Evolutionary conservation across 1,140 invertebrate genomes (phyloP).

Genomic region (Anastrepha ludens): DNA sequence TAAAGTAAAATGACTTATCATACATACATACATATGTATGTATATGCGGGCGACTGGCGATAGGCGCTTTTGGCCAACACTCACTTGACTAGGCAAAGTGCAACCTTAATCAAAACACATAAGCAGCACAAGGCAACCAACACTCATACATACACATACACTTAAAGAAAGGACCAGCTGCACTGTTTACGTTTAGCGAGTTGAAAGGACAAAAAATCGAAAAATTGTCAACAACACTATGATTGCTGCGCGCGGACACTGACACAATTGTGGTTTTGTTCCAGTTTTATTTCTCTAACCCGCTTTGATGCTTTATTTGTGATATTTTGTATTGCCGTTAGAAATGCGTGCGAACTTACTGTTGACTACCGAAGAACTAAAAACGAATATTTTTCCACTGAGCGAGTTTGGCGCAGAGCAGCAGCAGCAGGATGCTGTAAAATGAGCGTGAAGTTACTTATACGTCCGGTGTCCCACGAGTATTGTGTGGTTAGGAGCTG

Average conservation of each 20-base stretch:
- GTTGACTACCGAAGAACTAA: conserved; percentile 33
- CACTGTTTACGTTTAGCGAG: not conserved
- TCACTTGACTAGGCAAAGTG: not conserved
- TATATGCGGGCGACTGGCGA: not conserved
- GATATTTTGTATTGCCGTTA: not conserved
- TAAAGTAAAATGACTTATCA: not conserved
- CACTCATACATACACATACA: not conserved
- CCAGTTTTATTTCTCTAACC: not conserved
- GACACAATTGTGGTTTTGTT: conserved; percentile 1
- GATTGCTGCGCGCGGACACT: not conserved
- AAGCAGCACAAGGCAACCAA: not conserved
- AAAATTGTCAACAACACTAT: too few species aligned
- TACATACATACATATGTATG: not conserved
- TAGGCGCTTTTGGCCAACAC: not conserved
- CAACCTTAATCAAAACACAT: conserved; percentile 1
- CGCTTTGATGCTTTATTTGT: not conserved
- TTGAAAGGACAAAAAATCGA: not conserved
- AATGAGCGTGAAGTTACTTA: conserved; percentile 12
- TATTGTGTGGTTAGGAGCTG: not conserved
- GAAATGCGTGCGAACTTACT: not conserved
- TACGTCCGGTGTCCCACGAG: not conserved
- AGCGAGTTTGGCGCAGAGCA: not conserved
- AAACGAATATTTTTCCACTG: conserved; percentile 13
- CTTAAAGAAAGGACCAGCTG: not conserved
- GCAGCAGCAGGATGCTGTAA: conserved; percentile 33